A percentile compares a stretch with the other conserved stretches of the same genome.
These are phyloP conservation scores for Hyphantria cunea DNA, from an alignment of 1,140 invertebrate species.

Conservation along the genomic window DNA sequence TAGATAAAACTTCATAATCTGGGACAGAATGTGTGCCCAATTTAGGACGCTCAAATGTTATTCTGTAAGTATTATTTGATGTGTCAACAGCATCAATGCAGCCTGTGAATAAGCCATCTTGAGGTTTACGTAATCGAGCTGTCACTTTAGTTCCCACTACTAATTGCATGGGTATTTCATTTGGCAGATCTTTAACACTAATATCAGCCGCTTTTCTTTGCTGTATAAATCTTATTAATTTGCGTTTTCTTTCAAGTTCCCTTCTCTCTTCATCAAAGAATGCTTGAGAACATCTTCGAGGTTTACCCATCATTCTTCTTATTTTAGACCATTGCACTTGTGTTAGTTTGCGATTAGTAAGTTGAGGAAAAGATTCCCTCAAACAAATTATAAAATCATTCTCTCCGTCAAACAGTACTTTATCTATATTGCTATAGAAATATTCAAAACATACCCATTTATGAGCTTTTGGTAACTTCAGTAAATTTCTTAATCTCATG, in stretches of 20 bases:
- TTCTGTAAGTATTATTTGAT: slow-evolving; percentile 97
- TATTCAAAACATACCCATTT: slow-evolving; percentile 99
- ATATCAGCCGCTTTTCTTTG: slow-evolving; percentile 95
- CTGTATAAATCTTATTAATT: slow-evolving; percentile 96
- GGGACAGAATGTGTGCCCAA: slow-evolving; percentile 98
- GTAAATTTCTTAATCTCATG: slow-evolving; percentile 94
- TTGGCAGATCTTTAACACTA: slow-evolving; percentile 93
- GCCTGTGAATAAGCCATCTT: slow-evolving; percentile 98
- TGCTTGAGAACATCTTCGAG: slow-evolving; percentile 94
- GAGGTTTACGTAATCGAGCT: slow-evolving; percentile 93
- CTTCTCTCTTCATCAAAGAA: slow-evolving; percentile 98
- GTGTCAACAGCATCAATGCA: slow-evolving; percentile 98
- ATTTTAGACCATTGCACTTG: slow-evolving; percentile 98
- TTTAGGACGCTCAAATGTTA: slow-evolving; percentile 96
- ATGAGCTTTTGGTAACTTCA: slow-evolving; percentile 99
- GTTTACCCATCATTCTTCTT: slow-evolving; percentile 97
- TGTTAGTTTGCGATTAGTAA: slow-evolving; percentile 93
- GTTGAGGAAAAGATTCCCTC: slow-evolving; percentile 96
- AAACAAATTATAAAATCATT: slow-evolving; percentile 98
- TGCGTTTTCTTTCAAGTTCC: slow-evolving; percentile 94
- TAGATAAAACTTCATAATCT: slow-evolving; percentile 97
- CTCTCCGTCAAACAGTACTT: slow-evolving; percentile 95
- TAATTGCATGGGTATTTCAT: slow-evolving; percentile 97
- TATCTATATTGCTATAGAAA: slow-evolving; percentile 99
- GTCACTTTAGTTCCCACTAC: slow-evolving; percentile 98